phyloP scores from a whole-genome alignment of 2,113 vertebrate genomes.

The Trichomycterus rosablanca region DNA sequence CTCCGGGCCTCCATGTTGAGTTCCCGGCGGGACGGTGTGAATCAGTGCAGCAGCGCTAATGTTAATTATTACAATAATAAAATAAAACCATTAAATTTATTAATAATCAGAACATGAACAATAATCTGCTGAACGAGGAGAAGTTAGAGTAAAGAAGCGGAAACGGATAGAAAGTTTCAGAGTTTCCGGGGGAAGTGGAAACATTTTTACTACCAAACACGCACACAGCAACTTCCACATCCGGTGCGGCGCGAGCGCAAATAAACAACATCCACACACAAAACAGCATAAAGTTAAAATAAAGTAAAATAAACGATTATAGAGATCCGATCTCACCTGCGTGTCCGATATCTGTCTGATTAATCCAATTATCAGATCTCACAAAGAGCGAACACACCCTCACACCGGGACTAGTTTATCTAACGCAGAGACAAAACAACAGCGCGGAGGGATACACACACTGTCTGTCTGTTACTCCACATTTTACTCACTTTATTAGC shows the following conservation, averaged over 20 bases:
- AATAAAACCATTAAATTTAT: neutral
- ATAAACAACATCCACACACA: slow-evolving; percentile 38
- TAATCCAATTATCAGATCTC: too few species aligned
- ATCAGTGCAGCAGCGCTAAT: neutral
- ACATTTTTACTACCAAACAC: slow-evolving; percentile 78
- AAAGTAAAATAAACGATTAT: neutral
- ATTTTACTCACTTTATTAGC: too few species aligned
- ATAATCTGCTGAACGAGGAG: neutral
- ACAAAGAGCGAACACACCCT: neutral
- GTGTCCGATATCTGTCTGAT: neutral
- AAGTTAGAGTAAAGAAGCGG: slow-evolving; percentile 63
- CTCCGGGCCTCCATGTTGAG: neutral
- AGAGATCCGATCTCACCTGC: neutral
- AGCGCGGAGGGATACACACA: neutral
- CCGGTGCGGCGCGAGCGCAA: slow-evolving; percentile 75
- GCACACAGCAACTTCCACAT: slow-evolving; percentile 81
- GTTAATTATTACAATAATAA: neutral
- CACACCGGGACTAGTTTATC: neutral
- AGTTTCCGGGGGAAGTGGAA: slow-evolving; percentile 84
- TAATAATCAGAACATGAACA: too few species aligned
- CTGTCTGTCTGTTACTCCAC: neutral
- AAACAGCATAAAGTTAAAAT: neutral
- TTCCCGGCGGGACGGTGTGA: neutral
- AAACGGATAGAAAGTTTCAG: slow-evolving; percentile 74
- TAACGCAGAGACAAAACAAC: neutral